phyloP scores from a whole-genome alignment of 64 coral and sea anemone genomes.

The Pocillopora damicornis region DNA sequence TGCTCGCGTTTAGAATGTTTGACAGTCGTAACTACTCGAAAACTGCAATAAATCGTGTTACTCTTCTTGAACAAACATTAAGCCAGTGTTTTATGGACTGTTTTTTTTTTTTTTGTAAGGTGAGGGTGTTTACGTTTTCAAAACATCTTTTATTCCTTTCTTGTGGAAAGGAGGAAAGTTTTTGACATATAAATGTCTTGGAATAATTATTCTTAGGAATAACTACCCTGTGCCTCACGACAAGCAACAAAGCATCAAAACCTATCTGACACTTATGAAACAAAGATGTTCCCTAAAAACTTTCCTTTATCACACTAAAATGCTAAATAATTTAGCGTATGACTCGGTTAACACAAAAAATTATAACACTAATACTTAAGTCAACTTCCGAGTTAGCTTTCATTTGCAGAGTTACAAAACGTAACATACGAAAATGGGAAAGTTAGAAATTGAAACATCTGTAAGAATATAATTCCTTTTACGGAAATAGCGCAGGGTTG shows the following conservation, averaged over 20 bases:
- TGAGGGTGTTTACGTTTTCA: background rate
- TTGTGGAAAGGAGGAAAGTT: background rate
- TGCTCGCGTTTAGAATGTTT: background rate
- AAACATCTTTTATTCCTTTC: background rate
- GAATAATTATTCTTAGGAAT: no score
- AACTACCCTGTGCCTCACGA: background rate
- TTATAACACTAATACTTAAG: no score
- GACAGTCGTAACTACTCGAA: background rate
- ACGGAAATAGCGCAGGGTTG: no score
- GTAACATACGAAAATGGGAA: no score
- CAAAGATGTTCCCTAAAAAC: background rate
- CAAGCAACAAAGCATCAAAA: background rate
- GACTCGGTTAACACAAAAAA: background rate
- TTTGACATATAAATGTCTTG: background rate
- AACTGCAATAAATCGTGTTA: background rate
- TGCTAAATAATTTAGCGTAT: constrained; percentile 14
- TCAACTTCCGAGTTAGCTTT: no score
- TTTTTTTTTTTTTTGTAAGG: background rate
- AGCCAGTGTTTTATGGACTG: background rate
- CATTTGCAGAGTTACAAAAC: no score
- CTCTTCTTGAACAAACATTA: constrained; percentile 20
- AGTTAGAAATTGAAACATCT: no score
- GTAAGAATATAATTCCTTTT: no score
- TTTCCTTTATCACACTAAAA: background rate
- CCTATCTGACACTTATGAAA: background rate